phyloP scores from a whole-genome alignment of 2,113 vertebrate genomes.

The Athene noctua region DNA sequence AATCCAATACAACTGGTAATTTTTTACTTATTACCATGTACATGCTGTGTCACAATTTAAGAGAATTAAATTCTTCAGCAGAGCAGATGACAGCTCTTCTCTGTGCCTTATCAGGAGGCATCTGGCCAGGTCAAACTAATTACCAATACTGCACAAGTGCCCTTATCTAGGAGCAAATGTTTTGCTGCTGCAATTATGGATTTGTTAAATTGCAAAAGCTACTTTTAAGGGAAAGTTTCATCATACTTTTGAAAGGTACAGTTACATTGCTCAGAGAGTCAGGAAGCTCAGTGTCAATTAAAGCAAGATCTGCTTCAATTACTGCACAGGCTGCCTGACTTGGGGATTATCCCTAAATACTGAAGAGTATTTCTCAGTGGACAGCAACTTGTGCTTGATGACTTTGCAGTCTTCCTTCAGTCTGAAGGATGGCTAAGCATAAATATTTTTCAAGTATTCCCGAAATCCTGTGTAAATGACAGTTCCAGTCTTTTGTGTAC shows the following conservation, averaged over 20 bases:
- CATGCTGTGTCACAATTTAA: neutral
- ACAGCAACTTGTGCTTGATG: neutral
- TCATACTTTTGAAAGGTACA: neutral
- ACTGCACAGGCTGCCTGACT: neutral
- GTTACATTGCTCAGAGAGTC: neutral
- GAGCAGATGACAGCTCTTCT: neutral
- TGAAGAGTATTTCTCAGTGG: neutral
- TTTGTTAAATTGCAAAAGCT: neutral
- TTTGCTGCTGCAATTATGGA: neutral
- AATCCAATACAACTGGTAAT: neutral
- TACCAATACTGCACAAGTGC: neutral
- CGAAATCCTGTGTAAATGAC: accelerated
- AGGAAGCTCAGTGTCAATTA: neutral
- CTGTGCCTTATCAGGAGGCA: constrained; percentile 50
- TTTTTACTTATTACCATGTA: neutral
- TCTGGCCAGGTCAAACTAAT: constrained; percentile 48
- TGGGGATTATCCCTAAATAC: neutral
- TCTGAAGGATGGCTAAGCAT: accelerated
- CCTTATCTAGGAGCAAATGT: constrained; percentile 50
- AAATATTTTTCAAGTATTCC: accelerated
- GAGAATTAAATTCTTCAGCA: neutral
- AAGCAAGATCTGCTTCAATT: neutral
- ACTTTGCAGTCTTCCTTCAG: neutral
- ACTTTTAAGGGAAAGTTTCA: neutral
- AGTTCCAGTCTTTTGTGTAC: accelerated